Percentiles rank a stretch among this genome's conserved stretches.
These are phyloP conservation scores for Caenorhabditis sp. DNA, from an alignment of 2,888 invertebrate species.

Conservation along the genomic window DNA sequence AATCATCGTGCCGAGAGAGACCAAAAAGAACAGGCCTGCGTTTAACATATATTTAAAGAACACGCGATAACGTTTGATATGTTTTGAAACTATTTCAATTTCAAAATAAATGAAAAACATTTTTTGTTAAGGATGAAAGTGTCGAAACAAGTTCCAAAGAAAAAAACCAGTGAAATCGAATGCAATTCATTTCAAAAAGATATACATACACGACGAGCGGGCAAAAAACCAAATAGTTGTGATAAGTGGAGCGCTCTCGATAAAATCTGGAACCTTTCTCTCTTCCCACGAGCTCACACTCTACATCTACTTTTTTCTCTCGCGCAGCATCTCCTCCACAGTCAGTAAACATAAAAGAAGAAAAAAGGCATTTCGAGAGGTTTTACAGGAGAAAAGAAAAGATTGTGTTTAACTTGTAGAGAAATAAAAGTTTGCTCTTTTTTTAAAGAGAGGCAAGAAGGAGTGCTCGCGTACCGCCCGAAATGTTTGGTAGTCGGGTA, in stretches of 20 bases:
- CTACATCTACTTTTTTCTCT: neutral
- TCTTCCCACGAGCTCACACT: neutral
- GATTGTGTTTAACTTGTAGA: slow-evolving; percentile 1
- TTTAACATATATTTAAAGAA: too few relatives aligned
- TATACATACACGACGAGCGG: too few relatives aligned
- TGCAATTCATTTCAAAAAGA: too few relatives aligned
- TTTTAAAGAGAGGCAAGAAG: neutral
- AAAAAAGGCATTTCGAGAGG: neutral
- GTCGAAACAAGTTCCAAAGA: too few relatives aligned
- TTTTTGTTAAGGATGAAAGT: too few relatives aligned
- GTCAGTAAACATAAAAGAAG: neutral
- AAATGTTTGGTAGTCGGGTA: neutral
- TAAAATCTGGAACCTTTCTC: neutral
- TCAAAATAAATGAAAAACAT: too few relatives aligned
- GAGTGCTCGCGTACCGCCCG: slow-evolving; percentile 1
- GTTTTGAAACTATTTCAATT: too few relatives aligned
- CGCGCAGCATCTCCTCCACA: neutral
- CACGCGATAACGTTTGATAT: too few relatives aligned
- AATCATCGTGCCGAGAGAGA: too few relatives aligned
- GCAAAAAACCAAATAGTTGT: neutral
- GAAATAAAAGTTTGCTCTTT: neutral
- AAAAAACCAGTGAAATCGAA: neutral
- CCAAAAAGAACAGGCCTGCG: too few relatives aligned
- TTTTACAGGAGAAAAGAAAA: neutral
- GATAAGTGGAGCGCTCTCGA: neutral